Conservation (phyloP, 2,113 vertebrate species). For the Todiramphus saurophagus region DNA sequence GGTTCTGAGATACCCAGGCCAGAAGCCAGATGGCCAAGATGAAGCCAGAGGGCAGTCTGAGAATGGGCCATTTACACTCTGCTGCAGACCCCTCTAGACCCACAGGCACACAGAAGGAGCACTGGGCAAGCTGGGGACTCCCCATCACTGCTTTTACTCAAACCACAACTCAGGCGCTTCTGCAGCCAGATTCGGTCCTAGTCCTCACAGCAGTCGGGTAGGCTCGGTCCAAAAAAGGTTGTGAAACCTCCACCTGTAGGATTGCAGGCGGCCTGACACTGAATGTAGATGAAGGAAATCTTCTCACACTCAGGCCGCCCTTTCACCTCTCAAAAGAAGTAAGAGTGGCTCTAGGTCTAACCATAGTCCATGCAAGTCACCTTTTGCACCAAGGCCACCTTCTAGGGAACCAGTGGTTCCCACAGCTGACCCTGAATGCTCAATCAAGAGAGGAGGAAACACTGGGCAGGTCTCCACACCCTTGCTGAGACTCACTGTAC, state of each 20-base stretch:
- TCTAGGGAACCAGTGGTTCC: background rate
- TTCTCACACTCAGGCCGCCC: background rate
- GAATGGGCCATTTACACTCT: fast-evolving
- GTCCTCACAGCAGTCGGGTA: background rate
- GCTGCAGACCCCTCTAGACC: fast-evolving
- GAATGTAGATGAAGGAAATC: background rate
- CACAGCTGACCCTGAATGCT: fast-evolving
- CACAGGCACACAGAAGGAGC: background rate
- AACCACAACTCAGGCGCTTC: background rate
- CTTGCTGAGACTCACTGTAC: background rate
- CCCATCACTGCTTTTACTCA: background rate
- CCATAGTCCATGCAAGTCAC: fast-evolving
- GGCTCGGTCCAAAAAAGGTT: background rate
- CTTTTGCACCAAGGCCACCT: background rate
- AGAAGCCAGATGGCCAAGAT: background rate
- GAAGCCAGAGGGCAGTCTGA: background rate
- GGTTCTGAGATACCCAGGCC: background rate
- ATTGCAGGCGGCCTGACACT: background rate
- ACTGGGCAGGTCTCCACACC: background rate
- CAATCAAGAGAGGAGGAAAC: background rate
- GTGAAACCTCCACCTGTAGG: background rate
- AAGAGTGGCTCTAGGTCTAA: background rate
- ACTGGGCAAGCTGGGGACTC: fast-evolving
- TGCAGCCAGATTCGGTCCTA: fast-evolving
- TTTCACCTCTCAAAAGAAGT: constrained; percentile 41